A percentile compares a stretch with the other conserved stretches of the same genome.
Evolutionary conservation across 2,113 vertebrate species (phyloP).

Genomic region (Microtus pennsylvanicus): DNA sequence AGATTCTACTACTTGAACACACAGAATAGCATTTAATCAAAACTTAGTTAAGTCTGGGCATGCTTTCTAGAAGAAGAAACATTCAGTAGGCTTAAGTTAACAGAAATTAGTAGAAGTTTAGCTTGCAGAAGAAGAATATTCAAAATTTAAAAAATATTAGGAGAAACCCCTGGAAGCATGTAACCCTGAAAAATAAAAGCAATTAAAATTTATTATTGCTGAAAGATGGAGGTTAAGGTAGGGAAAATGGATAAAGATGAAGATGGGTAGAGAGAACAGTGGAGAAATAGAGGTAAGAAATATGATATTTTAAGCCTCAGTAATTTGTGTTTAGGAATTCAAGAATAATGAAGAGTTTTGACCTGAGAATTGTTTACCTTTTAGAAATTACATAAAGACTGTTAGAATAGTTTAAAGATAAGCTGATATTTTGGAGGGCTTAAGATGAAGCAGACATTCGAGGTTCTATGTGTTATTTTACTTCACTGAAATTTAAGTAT

Average conservation of each 20-base stretch:
- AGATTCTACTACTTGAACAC: neutral
- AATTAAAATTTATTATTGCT: constrained; percentile 4
- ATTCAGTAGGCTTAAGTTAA: neutral
- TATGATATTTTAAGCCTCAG: neutral
- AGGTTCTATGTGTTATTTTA: constrained; percentile 4
- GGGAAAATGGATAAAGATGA: constrained; percentile 7
- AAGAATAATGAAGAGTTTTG: constrained; percentile 26
- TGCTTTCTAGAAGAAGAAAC: constrained; percentile 22
- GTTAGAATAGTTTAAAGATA: constrained; percentile 12
- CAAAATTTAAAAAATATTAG: neutral
- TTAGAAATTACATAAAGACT: neutral
- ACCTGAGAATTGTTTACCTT: neutral
- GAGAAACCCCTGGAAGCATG: neutral
- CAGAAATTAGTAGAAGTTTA: constrained; percentile 37
- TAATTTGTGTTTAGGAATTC: constrained; percentile 5
- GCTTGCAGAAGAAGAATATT: constrained; percentile 21
- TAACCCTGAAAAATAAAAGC: neutral
- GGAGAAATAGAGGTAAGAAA: neutral
- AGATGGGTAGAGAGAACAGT: neutral
- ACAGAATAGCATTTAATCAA: neutral
- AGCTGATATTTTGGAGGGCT: constrained; percentile 4
- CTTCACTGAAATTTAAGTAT: constrained; percentile 6
- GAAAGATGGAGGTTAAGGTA: neutral
- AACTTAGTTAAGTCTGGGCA: neutral
- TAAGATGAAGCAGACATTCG: neutral